Evolutionary conservation across 2,113 vertebrate species (phyloP).

Genomic region (Mus pahari): DNA sequence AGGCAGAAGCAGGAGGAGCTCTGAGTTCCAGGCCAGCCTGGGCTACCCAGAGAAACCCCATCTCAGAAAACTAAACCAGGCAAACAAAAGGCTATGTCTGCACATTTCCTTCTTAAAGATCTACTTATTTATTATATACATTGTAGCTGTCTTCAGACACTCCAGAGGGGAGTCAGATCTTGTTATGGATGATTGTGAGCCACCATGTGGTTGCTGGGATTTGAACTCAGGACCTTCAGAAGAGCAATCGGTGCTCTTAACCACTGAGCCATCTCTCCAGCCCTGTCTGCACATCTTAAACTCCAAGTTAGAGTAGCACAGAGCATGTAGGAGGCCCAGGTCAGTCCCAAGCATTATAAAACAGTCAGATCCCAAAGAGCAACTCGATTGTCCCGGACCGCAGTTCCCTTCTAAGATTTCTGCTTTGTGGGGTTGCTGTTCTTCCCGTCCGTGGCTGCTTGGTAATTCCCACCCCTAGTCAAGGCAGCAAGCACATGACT

Average conservation of each 20-base stretch:
- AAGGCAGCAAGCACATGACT: not conserved
- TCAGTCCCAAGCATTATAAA: not conserved
- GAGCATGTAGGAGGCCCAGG: not conserved
- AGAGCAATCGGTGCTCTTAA: too few species aligned
- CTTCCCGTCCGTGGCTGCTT: not conserved
- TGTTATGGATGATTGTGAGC: too few species aligned
- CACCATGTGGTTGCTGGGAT: too few species aligned
- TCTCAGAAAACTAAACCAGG: not conserved
- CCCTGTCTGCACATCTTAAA: too few species aligned
- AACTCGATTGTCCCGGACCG: not conserved
- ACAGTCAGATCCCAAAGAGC: not conserved
- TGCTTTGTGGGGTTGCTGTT: not conserved
- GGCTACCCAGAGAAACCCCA: not conserved
- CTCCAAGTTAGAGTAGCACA: not conserved
- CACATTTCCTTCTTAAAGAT: too few species aligned
- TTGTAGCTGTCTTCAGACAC: too few species aligned
- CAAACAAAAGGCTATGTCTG: not conserved
- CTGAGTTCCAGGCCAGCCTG: not conserved
- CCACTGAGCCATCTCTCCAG: too few species aligned
- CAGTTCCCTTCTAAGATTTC: not conserved
- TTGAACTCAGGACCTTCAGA: too few species aligned
- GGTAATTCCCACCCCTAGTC: not conserved
- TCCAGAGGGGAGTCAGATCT: too few species aligned
- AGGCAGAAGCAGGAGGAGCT: not conserved
- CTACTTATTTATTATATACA: too few species aligned